A percentile compares a stretch with the other conserved stretches of the same genome.
Evolutionary conservation across 1,140 invertebrate genomes (phyloP).

Genomic region (Schlechtendalia chinensis): DNA sequence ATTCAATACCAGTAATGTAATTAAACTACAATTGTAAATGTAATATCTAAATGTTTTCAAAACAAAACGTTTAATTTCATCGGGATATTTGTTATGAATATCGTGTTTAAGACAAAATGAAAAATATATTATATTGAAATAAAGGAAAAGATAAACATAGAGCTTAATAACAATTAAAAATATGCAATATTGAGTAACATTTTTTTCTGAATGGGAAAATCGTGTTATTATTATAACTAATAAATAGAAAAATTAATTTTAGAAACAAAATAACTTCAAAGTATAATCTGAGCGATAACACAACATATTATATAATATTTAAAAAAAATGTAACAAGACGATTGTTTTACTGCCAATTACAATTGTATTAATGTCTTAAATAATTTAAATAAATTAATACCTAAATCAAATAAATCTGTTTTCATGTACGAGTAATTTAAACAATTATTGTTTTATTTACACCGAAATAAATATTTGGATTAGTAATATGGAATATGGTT

Average conservation of each 20-base stretch:
- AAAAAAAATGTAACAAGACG: background rate
- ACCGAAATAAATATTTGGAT: no score
- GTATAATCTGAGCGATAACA: background rate
- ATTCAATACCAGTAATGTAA: background rate
- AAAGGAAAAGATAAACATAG: background rate
- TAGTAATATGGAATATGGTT: no score
- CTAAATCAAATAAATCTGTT: no score
- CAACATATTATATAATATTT: no score
- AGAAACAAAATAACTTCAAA: no score
- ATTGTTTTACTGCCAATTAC: background rate
- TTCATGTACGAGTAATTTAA: no score
- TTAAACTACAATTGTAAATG: background rate
- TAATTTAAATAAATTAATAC: no score
- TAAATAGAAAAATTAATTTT: background rate
- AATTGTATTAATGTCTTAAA: background rate
- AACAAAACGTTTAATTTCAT: background rate
- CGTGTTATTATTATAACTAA: background rate
- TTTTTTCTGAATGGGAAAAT: background rate
- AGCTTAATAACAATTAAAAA: constrained; percentile 18
- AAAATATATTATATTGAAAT: no score
- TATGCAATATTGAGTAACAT: background rate
- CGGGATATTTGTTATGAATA: background rate
- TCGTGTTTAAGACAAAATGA: no score
- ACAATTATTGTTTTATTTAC: no score
- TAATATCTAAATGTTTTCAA: background rate